Evolutionary conservation across 2,113 vertebrate species (phyloP).

Genomic region (Pantherophis guttatus): DNA sequence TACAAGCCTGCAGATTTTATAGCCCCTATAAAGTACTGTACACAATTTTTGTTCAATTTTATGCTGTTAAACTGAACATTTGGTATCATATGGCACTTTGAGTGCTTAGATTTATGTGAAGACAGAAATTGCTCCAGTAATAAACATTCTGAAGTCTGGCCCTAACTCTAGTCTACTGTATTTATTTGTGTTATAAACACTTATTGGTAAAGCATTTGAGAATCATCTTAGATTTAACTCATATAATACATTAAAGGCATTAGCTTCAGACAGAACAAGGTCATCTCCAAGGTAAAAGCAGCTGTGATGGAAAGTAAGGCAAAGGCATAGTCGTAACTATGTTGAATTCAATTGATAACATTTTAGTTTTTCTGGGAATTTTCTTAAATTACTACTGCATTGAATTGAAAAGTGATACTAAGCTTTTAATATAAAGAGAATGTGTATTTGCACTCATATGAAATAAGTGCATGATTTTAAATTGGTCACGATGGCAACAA

Average conservation of each 20-base stretch:
- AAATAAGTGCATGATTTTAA: conserved; percentile 2
- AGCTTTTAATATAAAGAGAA: background rate
- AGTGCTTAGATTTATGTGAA: conserved; percentile 67
- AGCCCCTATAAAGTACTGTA: conserved; percentile 59
- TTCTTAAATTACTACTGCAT: background rate
- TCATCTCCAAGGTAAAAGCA: conserved; percentile 63
- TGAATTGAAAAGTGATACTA: conserved; percentile 12
- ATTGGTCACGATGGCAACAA: background rate
- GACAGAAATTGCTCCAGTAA: conserved; percentile 64
- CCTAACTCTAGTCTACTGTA: conserved; percentile 64
- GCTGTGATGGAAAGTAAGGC: conserved; percentile 40
- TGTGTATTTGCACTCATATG: background rate
- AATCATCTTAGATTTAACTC: conserved; percentile 56
- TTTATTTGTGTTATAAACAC: conserved; percentile 72
- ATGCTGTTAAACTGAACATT: conserved; percentile 62
- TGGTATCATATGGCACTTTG: conserved; percentile 68
- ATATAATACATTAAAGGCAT: conserved; percentile 51
- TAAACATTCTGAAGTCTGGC: conserved; percentile 59
- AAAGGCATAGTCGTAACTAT: conserved; percentile 38
- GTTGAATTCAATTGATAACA: conserved; percentile 36
- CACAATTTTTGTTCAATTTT: conserved; percentile 62
- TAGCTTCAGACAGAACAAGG: conserved; percentile 59
- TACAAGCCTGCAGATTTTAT: conserved; percentile 62
- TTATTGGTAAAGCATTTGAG: conserved; percentile 59
- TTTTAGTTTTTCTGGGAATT: conserved; percentile 34